Conservation (phyloP, 1,140 invertebrate species). For the Pristionchus pacificus region DNA sequence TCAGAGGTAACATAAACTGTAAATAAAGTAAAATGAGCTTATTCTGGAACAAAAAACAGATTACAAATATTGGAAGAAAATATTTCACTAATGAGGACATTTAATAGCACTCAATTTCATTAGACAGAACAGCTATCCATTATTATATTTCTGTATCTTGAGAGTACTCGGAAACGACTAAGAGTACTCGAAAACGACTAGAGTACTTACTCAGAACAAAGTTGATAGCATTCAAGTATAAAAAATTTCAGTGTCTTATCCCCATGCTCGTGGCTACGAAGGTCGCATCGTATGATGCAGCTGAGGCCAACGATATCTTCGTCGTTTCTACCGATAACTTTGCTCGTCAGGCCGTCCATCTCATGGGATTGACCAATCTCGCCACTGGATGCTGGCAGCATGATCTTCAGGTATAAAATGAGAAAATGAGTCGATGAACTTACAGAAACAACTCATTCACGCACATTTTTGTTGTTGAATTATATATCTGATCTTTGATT, state of each 20-base stretch:
- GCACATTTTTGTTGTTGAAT: not conserved
- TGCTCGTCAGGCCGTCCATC: constrained; percentile 46
- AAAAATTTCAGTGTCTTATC: constrained; percentile 45
- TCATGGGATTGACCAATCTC: constrained; percentile 47
- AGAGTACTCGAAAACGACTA: not conserved
- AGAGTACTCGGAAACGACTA: not conserved
- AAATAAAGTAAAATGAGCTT: too few species aligned
- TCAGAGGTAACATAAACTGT: too few species aligned
- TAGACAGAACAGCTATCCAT: too few species aligned
- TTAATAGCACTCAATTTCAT: too few species aligned
- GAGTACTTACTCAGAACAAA: too few species aligned
- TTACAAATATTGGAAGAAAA: too few species aligned
- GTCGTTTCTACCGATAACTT: constrained; percentile 49
- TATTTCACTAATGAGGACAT: too few species aligned
- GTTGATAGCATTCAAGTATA: not conserved
- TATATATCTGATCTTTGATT: not conserved
- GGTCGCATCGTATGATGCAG: constrained; percentile 50
- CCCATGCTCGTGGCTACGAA: constrained; percentile 54
- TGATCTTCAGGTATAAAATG: constrained; percentile 47
- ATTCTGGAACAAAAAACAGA: too few species aligned
- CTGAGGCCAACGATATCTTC: constrained; percentile 50
- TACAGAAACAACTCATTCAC: not conserved
- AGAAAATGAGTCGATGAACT: not conserved
- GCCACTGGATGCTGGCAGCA: constrained; percentile 52
- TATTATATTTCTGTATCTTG: not conserved